Percentiles rank a stretch among this genome's conserved stretches.
Conservation (phyloP, 1,140 invertebrate genomes). For the Octopus bimaculoides region DNA sequence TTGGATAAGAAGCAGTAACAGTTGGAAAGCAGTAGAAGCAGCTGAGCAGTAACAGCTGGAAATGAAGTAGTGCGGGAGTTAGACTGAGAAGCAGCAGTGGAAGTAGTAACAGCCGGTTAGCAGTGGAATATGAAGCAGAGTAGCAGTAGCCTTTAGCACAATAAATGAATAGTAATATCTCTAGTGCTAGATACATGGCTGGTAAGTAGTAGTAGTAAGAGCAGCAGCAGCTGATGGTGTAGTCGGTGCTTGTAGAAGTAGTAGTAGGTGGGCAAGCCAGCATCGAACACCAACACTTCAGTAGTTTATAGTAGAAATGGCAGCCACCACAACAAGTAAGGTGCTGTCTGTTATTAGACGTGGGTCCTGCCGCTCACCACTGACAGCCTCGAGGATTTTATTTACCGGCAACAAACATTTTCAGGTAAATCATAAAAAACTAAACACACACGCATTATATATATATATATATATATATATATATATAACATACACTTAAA, state of each 20-base stretch:
- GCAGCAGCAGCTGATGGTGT: background rate
- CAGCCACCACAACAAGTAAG: background rate
- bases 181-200: background rate
- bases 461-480: background rate
- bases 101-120: background rate
- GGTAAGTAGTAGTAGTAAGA: background rate
- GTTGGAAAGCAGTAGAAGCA: background rate
- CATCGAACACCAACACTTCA: background rate
- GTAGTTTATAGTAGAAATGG: background rate
- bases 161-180: background rate
- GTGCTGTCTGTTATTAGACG: conserved; percentile 3
- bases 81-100: background rate
- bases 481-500: background rate
- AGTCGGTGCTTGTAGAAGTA: background rate
- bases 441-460: background rate
- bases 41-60: background rate
- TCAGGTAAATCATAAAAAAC: background rate
- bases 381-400: background rate
- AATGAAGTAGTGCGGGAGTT: too few relatives aligned
- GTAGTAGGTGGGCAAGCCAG: background rate
- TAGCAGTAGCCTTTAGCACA: background rate
- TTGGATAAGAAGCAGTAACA: too few relatives aligned
- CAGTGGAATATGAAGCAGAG: background rate
- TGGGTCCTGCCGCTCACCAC: background rate
- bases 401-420: background rate